A percentile compares a stretch with the other conserved stretches of the same genome.
phyloP scores from a whole-genome alignment of 2,888 invertebrate genomes.

The Acanthopleura granulata region DNA sequence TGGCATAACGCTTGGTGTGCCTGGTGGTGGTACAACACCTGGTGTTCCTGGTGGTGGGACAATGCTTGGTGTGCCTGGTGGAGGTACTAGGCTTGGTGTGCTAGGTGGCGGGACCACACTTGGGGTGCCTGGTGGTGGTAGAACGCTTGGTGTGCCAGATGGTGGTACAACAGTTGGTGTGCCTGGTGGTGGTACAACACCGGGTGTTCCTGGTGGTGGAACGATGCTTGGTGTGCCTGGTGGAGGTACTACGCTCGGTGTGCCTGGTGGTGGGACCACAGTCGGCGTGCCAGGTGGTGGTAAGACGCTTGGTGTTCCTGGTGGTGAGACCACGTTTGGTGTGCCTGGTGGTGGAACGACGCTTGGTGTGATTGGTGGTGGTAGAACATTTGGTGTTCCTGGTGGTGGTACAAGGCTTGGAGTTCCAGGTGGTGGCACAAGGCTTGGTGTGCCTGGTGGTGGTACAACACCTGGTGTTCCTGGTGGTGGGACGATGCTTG shows the following conservation, averaged over 20 bases:
- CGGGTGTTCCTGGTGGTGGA: neutral
- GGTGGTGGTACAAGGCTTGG: neutral
- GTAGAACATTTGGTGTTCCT: neutral
- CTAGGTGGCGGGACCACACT: neutral
- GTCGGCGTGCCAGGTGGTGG: neutral
- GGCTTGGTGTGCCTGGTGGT: neutral
- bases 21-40: neutral
- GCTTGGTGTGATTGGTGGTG: neutral
- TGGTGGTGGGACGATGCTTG: neutral
- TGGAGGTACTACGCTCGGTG: neutral
- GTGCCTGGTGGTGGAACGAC: neutral
- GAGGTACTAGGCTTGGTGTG: neutral
- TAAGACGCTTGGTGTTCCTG: neutral
- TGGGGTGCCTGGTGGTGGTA: neutral
- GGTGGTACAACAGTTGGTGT: constrained; percentile 8
- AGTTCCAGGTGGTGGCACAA: neutral
- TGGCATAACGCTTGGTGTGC: neutral
- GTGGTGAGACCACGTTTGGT: neutral
- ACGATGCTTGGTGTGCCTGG: neutral
- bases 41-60: neutral
- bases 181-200: neutral
- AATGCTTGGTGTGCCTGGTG: neutral
- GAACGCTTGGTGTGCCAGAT: neutral
- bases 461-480: neutral
- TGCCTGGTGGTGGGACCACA: neutral